A percentile compares a stretch with the other conserved stretches of the same genome.
These are phyloP conservation scores for Poeciliopsis presidionis DNA, from an alignment of 2,797 vertebrate species.

Conservation along the genomic window DNA sequence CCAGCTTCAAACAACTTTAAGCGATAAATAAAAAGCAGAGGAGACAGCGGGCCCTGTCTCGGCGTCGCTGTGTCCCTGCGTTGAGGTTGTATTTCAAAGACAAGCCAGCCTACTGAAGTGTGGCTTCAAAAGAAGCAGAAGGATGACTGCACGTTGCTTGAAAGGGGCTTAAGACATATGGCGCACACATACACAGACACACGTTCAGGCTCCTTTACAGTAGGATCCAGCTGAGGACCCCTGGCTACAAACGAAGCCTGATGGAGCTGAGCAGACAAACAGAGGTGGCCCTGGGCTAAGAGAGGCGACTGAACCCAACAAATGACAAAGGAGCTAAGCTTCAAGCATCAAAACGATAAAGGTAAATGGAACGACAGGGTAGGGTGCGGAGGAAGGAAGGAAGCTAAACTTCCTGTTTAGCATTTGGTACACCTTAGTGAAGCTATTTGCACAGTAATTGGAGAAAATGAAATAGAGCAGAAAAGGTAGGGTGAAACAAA, in stretches of 20 bases:
- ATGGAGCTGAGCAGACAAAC: slow-evolving; percentile 53
- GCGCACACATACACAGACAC: slow-evolving; percentile 20
- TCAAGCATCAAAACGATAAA: slow-evolving; percentile 65
- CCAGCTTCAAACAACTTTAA: slow-evolving; percentile 27
- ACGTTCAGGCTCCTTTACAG: slow-evolving; percentile 16
- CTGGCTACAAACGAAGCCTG: slow-evolving; percentile 50
- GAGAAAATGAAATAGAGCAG: slow-evolving; percentile 20
- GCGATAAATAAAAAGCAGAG: slow-evolving; percentile 21
- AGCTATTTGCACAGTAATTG: slow-evolving; percentile 12
- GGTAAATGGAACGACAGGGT: slow-evolving; percentile 24
- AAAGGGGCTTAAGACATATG: slow-evolving; percentile 37
- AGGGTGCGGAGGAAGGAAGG: slow-evolving; percentile 26
- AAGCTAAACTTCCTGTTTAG: slow-evolving; percentile 50
- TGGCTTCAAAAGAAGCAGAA: slow-evolving; percentile 21
- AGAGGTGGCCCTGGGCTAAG: slow-evolving; percentile 47
- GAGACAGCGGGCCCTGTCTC: slow-evolving; percentile 21
- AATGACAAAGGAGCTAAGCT: slow-evolving; percentile 34
- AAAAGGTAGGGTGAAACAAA: slow-evolving; percentile 13
- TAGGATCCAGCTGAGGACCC: slow-evolving; percentile 26
- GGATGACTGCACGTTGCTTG: slow-evolving; percentile 29
- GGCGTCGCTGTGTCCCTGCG: slow-evolving; percentile 18
- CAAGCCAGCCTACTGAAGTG: slow-evolving; percentile 27
- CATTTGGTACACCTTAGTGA: slow-evolving; percentile 57
- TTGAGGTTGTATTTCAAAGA: slow-evolving; percentile 57
- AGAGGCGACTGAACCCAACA: slow-evolving; percentile 35